Evolutionary conservation across 1,140 invertebrate genomes (phyloP), one percentile per base, ranked within the genome.

Genomic region (Papilio polytes): DNA sequence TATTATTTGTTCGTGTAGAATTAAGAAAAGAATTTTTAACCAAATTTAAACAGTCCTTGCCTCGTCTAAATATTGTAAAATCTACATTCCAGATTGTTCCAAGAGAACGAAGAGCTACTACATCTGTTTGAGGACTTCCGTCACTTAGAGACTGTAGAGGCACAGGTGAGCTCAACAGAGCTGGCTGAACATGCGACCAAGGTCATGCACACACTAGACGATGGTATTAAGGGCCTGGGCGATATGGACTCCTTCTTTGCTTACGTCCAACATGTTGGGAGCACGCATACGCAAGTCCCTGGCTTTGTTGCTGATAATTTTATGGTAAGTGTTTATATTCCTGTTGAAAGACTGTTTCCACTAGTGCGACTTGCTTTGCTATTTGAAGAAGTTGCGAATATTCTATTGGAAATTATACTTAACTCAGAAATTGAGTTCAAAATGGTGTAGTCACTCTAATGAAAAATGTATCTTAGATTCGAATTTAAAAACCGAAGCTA

Each of bases 141-240:
- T 56, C 96, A 97, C 80, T 92, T 98, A 74, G 96, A 96, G 78
- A 98, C 97, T 1, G 96, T 96, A 81, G 97, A 98, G 84, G 96
- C 97, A 77, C 97, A 98, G 86, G 96, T 96, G 46, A 96, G 96
- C 81, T 98, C 97, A 82, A 95, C 97, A 89, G 97, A 98, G 92
- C 91, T 99, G 53, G 97, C 97, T 8, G 97, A 98, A 89, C 98
- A 99, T 88, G 98, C 98, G 4, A 97, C 96, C 51, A 97, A 97
- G 87, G 98, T 99, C 44, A 98, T 99, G 98, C 96, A 96, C 80
- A 98, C 98, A 2, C 93, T 99, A 74, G 97, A 98, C 87, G 97
- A 98, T 88, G 97, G 97, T 31, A 98, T 99, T 92, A 97, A 97
- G 89, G 96, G 97, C 41, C 95, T 98, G 78, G 98, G 98, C 85